Evolutionary conservation across 30 jellyfish, hydroid and myxozoan genomes (phyloP).

Genomic region (Sanderia malayensis): DNA sequence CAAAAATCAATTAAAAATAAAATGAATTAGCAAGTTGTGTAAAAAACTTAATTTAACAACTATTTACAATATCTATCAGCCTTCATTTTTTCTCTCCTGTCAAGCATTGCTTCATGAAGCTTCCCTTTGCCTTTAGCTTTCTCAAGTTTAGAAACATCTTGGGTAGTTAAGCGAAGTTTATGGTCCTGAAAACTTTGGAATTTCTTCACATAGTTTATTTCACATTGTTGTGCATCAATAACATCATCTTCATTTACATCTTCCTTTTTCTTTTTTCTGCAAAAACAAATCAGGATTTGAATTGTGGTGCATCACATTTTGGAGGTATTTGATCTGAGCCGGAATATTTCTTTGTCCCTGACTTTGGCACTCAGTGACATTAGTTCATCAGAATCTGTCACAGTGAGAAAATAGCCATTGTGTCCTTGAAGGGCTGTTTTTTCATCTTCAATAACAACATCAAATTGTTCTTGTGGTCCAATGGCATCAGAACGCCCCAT

Average conservation of each 20-base stretch:
- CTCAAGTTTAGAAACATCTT: constrained; percentile 53
- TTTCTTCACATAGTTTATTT: constrained; percentile 80
- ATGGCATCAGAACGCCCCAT: constrained; percentile 93
- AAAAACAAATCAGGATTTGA: not conserved
- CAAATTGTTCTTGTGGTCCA: constrained; percentile 96
- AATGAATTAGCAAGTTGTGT: too few relatives aligned
- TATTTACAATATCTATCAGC: constrained; percentile 95
- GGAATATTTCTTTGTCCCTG: constrained; percentile 76
- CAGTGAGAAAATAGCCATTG: constrained; percentile 83
- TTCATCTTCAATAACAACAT: constrained; percentile 79
- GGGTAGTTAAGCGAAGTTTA: constrained; percentile 52
- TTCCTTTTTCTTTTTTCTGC: constrained; percentile 73
- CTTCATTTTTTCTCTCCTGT: constrained; percentile 95
- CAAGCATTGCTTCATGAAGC: constrained; percentile 95
- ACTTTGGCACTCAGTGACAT: constrained; percentile 85
- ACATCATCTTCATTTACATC: constrained; percentile 75
- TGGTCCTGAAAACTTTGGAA: constrained; percentile 95
- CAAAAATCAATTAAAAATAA: too few relatives aligned
- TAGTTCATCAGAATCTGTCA: constrained; percentile 71
- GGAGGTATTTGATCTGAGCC: constrained; percentile 65
- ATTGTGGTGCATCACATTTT: too few relatives aligned
- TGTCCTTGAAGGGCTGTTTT: constrained; percentile 94
- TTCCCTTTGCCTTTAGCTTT: constrained; percentile 80
- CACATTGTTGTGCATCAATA: constrained; percentile 73
- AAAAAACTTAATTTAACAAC: not conserved